Percentiles rank a stretch among this genome's conserved stretches.
Evolutionary conservation across 2,113 vertebrate species (phyloP).

Genomic region (Puffinus mauretanicus): DNA sequence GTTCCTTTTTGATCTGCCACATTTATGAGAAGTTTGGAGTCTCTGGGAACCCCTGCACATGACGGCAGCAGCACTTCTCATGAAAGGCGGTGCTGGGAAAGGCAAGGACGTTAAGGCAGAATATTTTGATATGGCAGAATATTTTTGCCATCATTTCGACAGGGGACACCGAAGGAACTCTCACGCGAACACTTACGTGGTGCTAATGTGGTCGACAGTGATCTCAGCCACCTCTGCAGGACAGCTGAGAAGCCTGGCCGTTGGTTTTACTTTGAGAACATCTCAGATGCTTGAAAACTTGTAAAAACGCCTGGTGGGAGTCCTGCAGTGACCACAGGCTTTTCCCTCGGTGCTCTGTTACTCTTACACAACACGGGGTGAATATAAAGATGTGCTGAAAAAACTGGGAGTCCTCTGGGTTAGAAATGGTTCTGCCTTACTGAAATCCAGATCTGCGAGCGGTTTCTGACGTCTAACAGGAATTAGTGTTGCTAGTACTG

Average conservation of each 20-base stretch:
- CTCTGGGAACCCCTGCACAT: neutral
- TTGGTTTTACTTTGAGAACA: neutral
- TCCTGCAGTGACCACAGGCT: neutral
- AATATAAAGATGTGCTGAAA: neutral
- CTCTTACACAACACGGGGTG: neutral
- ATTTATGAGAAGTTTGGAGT: neutral
- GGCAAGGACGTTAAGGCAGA: neutral
- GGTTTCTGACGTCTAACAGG: neutral
- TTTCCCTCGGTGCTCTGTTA: neutral
- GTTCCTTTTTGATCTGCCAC: neutral
- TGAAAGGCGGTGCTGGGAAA: neutral
- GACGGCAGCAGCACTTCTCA: neutral
- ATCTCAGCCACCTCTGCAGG: neutral
- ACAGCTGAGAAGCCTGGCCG: neutral
- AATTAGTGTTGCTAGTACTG: neutral
- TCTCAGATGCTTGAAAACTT: neutral
- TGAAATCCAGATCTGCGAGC: neutral
- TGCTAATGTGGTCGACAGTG: neutral
- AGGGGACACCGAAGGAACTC: too few species aligned
- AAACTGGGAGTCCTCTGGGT: neutral
- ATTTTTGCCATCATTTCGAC: neutral
- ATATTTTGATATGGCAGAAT: neutral
- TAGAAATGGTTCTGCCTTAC: neutral
- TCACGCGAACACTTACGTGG: accelerated
- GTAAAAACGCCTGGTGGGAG: neutral